These are phyloP conservation scores for Mactra quadrangularis DNA, from an alignment of 1,140 invertebrate species.

Conservation along the genomic window DNA sequence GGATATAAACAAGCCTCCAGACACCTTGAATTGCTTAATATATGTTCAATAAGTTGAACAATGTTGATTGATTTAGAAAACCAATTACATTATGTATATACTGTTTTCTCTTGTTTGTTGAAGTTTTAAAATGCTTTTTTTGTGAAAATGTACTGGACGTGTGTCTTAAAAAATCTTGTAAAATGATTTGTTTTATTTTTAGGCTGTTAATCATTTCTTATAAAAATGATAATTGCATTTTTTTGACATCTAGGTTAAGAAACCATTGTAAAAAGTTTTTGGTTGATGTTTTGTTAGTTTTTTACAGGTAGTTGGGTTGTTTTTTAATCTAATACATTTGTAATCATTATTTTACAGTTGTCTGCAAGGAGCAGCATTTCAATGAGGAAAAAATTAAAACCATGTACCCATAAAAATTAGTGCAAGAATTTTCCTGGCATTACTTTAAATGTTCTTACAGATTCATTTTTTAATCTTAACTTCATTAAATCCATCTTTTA, in stretches of 20 bases:
- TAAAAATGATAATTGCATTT: background rate
- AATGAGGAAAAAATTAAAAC: background rate
- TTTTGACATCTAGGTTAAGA: background rate
- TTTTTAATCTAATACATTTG: constrained; percentile 32
- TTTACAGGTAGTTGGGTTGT: constrained; percentile 48
- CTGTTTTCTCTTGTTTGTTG: no score
- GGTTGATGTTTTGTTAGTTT: constrained; percentile 60
- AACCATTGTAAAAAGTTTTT: constrained; percentile 45
- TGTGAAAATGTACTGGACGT: no score
- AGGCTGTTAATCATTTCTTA: background rate
- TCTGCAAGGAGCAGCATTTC: constrained; percentile 56
- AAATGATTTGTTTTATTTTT: constrained; percentile 21
- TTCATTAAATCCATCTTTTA: no score
- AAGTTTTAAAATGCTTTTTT: no score
- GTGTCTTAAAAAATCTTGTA: constrained; percentile 12
- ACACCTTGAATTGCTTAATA: no score
- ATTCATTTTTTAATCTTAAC: no score
- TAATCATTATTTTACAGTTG: constrained; percentile 48
- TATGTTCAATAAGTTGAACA: no score
- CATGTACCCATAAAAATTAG: constrained; percentile 3
- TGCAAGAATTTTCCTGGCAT: constrained; percentile 45
- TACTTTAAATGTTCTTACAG: no score
- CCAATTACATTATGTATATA: no score
- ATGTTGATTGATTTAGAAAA: no score
- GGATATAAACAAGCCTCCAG: no score